A percentile compares a stretch with the other conserved stretches of the same genome.
Conservation (phyloP, 2,888 invertebrate species). For the Hedychridium roseum region DNA sequence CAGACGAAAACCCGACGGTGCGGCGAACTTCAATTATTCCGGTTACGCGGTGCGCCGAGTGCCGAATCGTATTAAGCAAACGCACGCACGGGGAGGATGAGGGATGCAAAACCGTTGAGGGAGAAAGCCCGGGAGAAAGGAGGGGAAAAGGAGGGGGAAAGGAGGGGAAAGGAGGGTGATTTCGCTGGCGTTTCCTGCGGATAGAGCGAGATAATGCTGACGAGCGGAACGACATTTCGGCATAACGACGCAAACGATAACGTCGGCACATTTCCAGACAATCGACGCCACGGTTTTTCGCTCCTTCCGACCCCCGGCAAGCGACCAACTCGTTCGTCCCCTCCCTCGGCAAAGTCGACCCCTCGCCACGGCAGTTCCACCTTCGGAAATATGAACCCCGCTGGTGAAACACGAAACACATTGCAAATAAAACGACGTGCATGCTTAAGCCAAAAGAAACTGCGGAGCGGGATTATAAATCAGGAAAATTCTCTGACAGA, state of each 20-base stretch:
- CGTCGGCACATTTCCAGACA: constrained; percentile 25
- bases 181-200: constrained; percentile 28
- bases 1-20: no score
- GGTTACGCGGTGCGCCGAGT: constrained; percentile 4
- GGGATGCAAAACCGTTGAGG: no score
- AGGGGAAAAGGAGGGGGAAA: constrained; percentile 1
- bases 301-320: constrained; percentile 22
- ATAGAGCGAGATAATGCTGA: constrained; percentile 35
- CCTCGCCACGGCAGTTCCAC: no score
- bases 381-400: no score
- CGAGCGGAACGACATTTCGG: constrained; percentile 12
- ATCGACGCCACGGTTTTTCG: constrained; percentile 19
- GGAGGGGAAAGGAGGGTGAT: constrained; percentile 10
- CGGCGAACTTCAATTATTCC: constrained; percentile 17
- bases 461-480: no score
- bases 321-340: constrained; percentile 5
- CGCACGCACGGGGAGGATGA: neutral
- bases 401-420: no score
- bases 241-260: constrained; percentile 29
- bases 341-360: neutral
- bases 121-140: no score
- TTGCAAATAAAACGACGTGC: no score
- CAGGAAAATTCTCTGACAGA: no score
- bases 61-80: constrained; percentile 13
- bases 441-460: no score